phyloP scores from a whole-genome alignment of 2,113 vertebrate genomes.

The Pontoporia blainvillei region DNA sequence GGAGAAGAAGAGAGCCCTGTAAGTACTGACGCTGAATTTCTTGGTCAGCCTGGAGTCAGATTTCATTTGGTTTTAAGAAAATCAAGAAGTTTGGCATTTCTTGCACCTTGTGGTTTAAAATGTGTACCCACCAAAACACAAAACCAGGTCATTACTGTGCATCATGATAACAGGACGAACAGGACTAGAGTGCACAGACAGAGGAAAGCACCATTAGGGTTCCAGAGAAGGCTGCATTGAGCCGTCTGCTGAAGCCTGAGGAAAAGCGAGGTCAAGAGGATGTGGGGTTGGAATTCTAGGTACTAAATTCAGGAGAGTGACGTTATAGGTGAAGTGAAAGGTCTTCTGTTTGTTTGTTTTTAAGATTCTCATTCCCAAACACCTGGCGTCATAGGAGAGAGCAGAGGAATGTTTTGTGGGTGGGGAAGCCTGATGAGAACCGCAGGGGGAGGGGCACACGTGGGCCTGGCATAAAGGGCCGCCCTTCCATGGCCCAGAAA shows the following conservation, averaged over 20 bases:
- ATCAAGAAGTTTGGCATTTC: not conserved
- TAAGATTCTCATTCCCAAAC: not conserved
- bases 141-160: rapidly evolving
- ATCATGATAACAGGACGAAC: rapidly evolving
- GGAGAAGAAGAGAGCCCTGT: not conserved
- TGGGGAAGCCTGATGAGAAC: not conserved
- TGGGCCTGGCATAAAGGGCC: not conserved
- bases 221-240: not conserved
- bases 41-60: not conserved
- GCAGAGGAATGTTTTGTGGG: not conserved
- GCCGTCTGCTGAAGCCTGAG: rapidly evolving
- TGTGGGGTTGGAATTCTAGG: rapidly evolving
- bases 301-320: not conserved
- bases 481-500: rapidly evolving
- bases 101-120: not conserved
- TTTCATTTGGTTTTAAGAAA: not conserved
- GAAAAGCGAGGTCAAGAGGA: rapidly evolving
- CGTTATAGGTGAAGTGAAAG: not conserved
- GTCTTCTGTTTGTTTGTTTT: not conserved
- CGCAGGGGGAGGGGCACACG: rapidly evolving
- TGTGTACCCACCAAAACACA: not conserved
- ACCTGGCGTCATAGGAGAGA: rapidly evolving
- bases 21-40: not conserved
- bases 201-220: not conserved
- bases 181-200: not conserved